phyloP scores from a whole-genome alignment of 37 sponge, comb jelly and placozoan genomes.

The Eunapius fragilis region DNA sequence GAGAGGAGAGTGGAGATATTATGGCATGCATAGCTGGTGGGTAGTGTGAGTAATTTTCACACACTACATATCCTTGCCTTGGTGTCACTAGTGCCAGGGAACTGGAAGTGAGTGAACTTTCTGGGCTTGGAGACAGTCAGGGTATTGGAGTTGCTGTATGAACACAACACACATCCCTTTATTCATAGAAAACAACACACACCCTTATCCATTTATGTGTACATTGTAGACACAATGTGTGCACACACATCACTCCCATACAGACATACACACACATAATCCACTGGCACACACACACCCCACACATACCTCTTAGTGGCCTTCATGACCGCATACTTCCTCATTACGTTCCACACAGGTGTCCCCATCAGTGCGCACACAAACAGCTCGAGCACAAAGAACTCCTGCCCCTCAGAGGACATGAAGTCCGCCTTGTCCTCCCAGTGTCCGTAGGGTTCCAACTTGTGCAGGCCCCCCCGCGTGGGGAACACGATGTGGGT shows the following conservation, averaged over 20 bases:
- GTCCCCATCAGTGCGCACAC: constrained; percentile 31
- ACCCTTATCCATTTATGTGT: no score
- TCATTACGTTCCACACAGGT: constrained; percentile 50
- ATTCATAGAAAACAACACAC: no score
- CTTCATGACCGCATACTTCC: constrained; percentile 65
- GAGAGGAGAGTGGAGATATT: no score
- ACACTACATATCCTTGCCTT: no score
- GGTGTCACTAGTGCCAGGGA: constrained; percentile 34
- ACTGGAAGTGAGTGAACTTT: constrained; percentile 15
- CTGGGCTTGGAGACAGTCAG: not conserved
- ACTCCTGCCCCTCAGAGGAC: constrained; percentile 18
- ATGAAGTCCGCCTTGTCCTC: constrained; percentile 44
- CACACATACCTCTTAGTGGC: constrained; percentile 17
- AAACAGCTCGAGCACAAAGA: constrained; percentile 49
- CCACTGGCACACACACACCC: no score
- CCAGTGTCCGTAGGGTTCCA: constrained; percentile 38
- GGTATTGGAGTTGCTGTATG: not conserved
- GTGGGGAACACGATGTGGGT: constrained; percentile 51
- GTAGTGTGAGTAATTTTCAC: no score
- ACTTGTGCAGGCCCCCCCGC: constrained; percentile 35
- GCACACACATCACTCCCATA: no score
- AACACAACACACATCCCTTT: not conserved
- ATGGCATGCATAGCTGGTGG: no score
- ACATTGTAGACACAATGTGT: no score
- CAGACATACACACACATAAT: no score